Percentiles rank a stretch among this genome's conserved stretches.
Evolutionary conservation across 2,888 invertebrate species (phyloP).

Genomic region (Watsonalla cultraria): DNA sequence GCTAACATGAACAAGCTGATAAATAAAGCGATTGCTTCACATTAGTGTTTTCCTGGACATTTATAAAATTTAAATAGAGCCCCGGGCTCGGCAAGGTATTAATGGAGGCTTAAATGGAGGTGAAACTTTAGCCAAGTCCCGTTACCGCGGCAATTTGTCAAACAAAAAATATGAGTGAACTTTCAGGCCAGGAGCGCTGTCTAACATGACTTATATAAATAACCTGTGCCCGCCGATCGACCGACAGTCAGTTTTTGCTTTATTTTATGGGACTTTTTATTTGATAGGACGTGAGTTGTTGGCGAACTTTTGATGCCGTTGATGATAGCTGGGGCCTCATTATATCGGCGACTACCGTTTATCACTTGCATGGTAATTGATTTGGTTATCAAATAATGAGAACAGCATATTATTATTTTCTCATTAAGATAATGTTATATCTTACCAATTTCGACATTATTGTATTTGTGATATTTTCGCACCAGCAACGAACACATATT

Average conservation of each 20-base stretch:
- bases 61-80: constrained; percentile 46
- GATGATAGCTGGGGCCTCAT: constrained; percentile 1
- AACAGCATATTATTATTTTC: too few relatives aligned
- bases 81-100: constrained; percentile 54
- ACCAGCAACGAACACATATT: too few relatives aligned
- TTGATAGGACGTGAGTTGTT: constrained; percentile 30
- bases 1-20: neutral
- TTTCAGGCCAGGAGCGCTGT: constrained; percentile 63
- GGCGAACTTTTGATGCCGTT: constrained; percentile 21
- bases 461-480: too few relatives aligned
- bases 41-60: constrained; percentile 4
- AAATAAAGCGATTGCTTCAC: neutral
- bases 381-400: too few relatives aligned
- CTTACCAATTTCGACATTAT: too few relatives aligned
- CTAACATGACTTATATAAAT: constrained; percentile 70
- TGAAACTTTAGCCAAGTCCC: constrained; percentile 70
- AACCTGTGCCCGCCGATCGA: constrained; percentile 43
- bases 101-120: constrained; percentile 68
- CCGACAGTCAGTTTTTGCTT: constrained; percentile 47
- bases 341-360: too few relatives aligned
- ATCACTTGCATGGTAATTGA: too few relatives aligned
- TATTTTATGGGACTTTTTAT: constrained; percentile 42
- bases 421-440: too few relatives aligned
- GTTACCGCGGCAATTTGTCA: constrained; percentile 73
- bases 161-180: constrained; percentile 73